These are phyloP conservation scores for Tetragnatha versicolor DNA, from an alignment of 1,140 invertebrate genomes.

Conservation along the genomic window DNA sequence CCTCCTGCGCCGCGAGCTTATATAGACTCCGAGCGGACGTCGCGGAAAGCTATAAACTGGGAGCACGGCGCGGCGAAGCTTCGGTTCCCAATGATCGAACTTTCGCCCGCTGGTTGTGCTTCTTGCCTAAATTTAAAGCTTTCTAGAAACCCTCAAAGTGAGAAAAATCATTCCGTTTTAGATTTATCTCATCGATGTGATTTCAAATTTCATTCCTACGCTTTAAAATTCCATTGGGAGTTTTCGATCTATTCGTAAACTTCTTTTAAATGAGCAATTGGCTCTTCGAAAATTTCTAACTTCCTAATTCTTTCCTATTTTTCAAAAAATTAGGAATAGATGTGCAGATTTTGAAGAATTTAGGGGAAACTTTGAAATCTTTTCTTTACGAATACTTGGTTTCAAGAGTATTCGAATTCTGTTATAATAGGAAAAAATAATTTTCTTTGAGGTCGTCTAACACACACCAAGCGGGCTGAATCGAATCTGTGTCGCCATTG, in stretches of 20 bases:
- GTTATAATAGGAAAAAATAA: background rate
- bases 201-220: background rate
- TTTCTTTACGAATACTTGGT: background rate
- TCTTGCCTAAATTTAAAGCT: slow-evolving; percentile 29
- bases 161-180: background rate
- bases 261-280: background rate
- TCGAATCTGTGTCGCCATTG: slow-evolving; percentile 37
- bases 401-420: background rate
- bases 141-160: background rate
- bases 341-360: background rate
- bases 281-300: slow-evolving; percentile 20
- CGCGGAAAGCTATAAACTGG: slow-evolving; percentile 49
- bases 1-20: background rate
- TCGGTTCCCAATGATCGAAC: slow-evolving; percentile 31
- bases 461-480: slow-evolving; percentile 9
- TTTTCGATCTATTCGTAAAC: background rate
- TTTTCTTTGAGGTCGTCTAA: slow-evolving; percentile 38
- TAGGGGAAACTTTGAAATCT: slow-evolving; percentile 14
- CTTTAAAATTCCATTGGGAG: background rate
- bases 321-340: background rate
- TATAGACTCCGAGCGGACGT: slow-evolving; percentile 42
- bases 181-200: background rate
- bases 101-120: slow-evolving; percentile 38
- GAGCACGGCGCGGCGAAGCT: slow-evolving; percentile 1
- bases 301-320: slow-evolving; percentile 34